phyloP scores from a whole-genome alignment of 2,113 vertebrate genomes.

The Vulpes lagopus region DNA sequence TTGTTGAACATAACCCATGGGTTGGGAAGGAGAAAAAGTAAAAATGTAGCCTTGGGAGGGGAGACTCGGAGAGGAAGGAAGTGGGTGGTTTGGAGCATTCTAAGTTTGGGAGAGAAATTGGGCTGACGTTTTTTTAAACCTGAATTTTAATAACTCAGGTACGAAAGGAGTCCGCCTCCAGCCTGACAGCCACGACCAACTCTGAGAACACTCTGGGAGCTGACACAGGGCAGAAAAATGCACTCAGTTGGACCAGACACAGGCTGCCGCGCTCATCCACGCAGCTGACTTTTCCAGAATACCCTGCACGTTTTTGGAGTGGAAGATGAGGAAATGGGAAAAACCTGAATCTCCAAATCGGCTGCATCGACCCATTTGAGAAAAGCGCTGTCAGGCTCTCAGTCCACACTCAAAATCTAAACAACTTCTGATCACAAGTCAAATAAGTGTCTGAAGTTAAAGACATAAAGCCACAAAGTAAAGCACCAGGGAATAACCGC shows the following conservation, averaged over 20 bases:
- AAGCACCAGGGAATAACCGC: neutral
- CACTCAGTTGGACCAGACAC: neutral
- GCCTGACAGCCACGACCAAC: neutral
- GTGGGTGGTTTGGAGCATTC: neutral
- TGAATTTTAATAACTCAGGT: constrained; percentile 13
- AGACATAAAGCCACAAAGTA: neutral
- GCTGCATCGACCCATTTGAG: too few species aligned
- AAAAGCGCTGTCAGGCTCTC: neutral
- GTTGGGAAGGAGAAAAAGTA: constrained; percentile 59
- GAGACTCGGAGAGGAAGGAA: constrained; percentile 31
- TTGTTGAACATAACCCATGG: constrained; percentile 18
- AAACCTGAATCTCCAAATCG: neutral
- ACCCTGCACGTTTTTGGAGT: neutral
- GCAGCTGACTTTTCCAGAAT: neutral
- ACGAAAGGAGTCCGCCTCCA: neutral
- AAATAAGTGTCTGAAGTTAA: neutral
- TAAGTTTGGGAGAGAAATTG: constrained; percentile 56
- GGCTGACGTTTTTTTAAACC: neutral
- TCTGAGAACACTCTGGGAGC: neutral
- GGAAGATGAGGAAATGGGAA: neutral
- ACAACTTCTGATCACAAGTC: neutral
- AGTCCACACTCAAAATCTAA: neutral
- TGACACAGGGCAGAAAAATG: neutral
- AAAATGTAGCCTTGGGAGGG: constrained; percentile 16
- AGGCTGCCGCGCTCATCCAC: neutral